phyloP scores from a whole-genome alignment of 2,888 invertebrate genomes.

The Torymus aiolomorphi region DNA sequence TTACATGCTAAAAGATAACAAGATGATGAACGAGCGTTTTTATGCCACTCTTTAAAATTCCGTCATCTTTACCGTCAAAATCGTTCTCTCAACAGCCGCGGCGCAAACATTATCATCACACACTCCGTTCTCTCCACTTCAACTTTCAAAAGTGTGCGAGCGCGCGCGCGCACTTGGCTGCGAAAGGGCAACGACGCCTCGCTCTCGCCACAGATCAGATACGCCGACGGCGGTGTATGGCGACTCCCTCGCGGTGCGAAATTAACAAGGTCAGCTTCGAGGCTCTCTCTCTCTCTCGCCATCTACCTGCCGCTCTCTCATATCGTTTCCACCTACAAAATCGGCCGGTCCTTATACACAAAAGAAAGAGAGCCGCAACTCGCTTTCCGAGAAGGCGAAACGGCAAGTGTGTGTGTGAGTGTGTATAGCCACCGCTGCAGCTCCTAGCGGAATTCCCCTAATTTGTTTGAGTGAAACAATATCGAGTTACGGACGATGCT shows the following conservation, averaged over 20 bases:
- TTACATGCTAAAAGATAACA: too few relatives aligned
- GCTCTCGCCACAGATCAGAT: not conserved
- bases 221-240: not conserved
- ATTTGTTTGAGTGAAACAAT: slow-evolving; percentile 75
- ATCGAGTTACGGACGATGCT: slow-evolving; percentile 73
- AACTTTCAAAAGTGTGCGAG: too few relatives aligned
- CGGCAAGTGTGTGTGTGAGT: slow-evolving; percentile 65
- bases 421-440: slow-evolving; percentile 60
- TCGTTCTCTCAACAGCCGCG: not conserved
- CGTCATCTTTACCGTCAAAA: not conserved
- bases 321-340: slow-evolving; percentile 31
- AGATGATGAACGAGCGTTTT: not conserved
- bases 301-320: slow-evolving; percentile 9
- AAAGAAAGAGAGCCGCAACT: slow-evolving; percentile 37
- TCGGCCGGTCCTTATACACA: not conserved
- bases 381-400: slow-evolving; percentile 67
- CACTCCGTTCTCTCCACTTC: too few relatives aligned
- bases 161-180: not conserved
- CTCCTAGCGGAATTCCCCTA: slow-evolving; percentile 69
- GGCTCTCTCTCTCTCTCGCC: too few relatives aligned
- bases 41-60: not conserved
- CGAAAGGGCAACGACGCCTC: not conserved
- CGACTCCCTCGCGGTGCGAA: not conserved
- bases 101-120: not conserved
- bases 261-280: slow-evolving; percentile 35